Conservation (phyloP, 2,797 vertebrate genomes). For the Alca torda region DNA sequence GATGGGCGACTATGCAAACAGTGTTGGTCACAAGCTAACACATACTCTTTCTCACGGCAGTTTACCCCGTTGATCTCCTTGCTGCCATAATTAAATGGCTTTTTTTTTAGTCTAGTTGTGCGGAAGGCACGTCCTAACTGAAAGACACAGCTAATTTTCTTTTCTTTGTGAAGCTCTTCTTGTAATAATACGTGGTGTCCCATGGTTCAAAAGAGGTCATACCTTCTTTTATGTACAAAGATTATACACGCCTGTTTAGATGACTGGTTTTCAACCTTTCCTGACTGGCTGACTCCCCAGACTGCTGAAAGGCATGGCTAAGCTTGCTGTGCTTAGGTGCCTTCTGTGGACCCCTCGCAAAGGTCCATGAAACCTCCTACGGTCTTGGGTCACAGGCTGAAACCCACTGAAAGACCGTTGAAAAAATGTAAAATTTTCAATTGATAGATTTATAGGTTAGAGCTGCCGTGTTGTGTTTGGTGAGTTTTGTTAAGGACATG, state of each 20-base stretch:
- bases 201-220: slow-evolving; percentile 10
- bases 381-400: neutral
- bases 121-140: neutral
- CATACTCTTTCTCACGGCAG: neutral
- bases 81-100: slow-evolving; percentile 20
- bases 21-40: neutral
- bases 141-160: slow-evolving; percentile 41
- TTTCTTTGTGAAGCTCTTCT: neutral
- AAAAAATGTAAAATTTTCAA: neutral
- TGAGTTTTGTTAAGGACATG: neutral
- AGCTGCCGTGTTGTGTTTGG: neutral
- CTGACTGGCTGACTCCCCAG: neutral
- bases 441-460: neutral
- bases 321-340: neutral
- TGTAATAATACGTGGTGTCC: neutral
- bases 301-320: neutral
- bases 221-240: slow-evolving; percentile 14
- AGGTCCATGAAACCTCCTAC: neutral
- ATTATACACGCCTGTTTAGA: neutral
- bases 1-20: neutral
- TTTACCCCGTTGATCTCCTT: neutral
- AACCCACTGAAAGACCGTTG: neutral
- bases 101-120: neutral
- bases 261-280: neutral
- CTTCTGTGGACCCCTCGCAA: neutral